Conservation (phyloP, 2,888 invertebrate genomes). For the Erynnis tages region DNA sequence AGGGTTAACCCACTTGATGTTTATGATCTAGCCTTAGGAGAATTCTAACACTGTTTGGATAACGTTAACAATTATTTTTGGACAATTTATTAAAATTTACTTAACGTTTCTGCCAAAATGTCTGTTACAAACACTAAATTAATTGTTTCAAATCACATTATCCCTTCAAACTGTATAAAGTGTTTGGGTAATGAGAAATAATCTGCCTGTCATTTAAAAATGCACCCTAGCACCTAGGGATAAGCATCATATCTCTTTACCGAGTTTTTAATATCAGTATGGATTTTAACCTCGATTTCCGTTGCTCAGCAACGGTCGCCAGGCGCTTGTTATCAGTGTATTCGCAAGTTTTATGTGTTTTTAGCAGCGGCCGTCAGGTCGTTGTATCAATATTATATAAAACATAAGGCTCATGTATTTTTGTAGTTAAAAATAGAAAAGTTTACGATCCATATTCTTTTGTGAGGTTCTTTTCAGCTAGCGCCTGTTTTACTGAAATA, state of each 20-base stretch:
- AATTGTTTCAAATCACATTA: constrained; percentile 15
- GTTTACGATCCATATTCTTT: no score
- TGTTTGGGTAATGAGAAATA: background rate
- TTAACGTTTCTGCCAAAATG: background rate
- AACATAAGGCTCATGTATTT: no score
- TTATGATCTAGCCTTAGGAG: no score
- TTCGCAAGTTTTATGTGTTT: background rate
- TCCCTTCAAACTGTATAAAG: background rate
- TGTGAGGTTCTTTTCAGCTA: no score
- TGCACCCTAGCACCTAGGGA: background rate
- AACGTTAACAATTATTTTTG: background rate
- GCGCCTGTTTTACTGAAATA: no score
- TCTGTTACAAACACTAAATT: constrained; percentile 10
- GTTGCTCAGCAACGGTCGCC: constrained; percentile 44
- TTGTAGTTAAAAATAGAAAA: no score
- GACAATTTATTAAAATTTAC: background rate
- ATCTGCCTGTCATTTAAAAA: background rate
- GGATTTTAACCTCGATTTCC: constrained; percentile 20
- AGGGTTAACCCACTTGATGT: no score
- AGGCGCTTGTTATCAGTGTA: constrained; percentile 37
- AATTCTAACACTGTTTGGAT: background rate
- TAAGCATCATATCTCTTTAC: background rate
- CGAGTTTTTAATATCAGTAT: background rate
- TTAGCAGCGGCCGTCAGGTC: background rate
- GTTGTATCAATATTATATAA: no score